A percentile compares a stretch with the other conserved stretches of the same genome.
Conservation (phyloP, 2,797 vertebrate species). For the Toxotes lorentzi region DNA sequence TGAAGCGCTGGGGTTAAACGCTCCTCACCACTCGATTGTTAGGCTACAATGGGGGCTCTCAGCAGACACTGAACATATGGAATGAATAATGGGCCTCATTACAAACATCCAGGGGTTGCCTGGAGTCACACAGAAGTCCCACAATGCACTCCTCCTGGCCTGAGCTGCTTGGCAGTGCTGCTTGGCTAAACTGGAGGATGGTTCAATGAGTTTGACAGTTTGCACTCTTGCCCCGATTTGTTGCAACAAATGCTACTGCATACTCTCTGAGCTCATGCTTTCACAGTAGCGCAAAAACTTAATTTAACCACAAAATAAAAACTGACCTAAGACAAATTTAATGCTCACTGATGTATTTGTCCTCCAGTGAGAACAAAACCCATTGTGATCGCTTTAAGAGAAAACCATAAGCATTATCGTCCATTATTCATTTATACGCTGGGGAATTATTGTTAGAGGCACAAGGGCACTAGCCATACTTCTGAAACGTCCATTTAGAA, state of each 20-base stretch:
- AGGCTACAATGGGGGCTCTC: constrained; percentile 80
- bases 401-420: constrained; percentile 52
- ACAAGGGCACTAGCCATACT: constrained; percentile 48
- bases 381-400: constrained; percentile 53
- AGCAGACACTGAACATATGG: constrained; percentile 86
- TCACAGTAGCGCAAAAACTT: background rate
- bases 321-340: constrained; percentile 20
- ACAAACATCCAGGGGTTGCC: constrained; percentile 85
- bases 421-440: constrained; percentile 61
- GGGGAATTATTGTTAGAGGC: constrained; percentile 65
- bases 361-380: constrained; percentile 41
- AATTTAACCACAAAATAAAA: constrained; percentile 16
- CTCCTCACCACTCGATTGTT: constrained; percentile 76
- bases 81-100: constrained; percentile 87
- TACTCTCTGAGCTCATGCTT: background rate
- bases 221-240: constrained; percentile 22
- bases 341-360: constrained; percentile 8
- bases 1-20: constrained; percentile 77
- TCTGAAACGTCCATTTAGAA: constrained; percentile 66
- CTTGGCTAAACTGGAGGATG: constrained; percentile 43
- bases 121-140: constrained; percentile 80
- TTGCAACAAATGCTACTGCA: constrained; percentile 18
- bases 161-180: constrained; percentile 41
- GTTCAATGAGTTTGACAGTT: constrained; percentile 32
- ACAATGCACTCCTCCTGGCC: constrained; percentile 71